A percentile compares a stretch with the other conserved stretches of the same genome.
These are phyloP conservation scores for Ferdinandea cuprea DNA, from an alignment of 2,888 invertebrate genomes.

Conservation along the genomic window DNA sequence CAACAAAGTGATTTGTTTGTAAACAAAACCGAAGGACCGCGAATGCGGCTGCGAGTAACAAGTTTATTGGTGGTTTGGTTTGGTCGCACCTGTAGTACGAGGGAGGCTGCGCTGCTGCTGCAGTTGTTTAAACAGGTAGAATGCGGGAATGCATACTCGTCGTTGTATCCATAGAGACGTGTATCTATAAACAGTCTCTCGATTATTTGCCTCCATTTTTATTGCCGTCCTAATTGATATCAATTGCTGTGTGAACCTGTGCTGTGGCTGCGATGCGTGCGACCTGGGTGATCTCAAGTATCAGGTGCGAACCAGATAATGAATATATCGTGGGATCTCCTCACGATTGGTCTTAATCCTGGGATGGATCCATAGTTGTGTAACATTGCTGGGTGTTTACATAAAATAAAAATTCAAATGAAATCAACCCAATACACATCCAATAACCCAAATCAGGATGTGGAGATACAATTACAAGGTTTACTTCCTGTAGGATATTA, in stretches of 20 bases:
- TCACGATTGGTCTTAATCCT: constrained; percentile 16
- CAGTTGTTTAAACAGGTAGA: constrained; percentile 71
- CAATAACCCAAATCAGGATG: constrained; percentile 30
- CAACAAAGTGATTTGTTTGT: constrained; percentile 75
- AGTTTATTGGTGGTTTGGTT: constrained; percentile 65
- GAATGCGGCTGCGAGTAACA: constrained; percentile 61
- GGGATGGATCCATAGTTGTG: constrained; percentile 8
- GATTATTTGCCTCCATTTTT: constrained; percentile 74
- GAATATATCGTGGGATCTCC: constrained; percentile 61
- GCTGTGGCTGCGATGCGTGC: constrained; percentile 67
- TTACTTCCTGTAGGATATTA: constrained; percentile 43
- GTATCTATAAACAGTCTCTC: constrained; percentile 64
- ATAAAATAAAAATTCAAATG: constrained; percentile 36
- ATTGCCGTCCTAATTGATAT: constrained; percentile 73
- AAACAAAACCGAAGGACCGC: constrained; percentile 66
- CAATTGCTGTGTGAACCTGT: constrained; percentile 74
- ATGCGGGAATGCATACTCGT: not conserved
- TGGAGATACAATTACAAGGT: constrained; percentile 48
- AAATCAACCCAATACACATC: constrained; percentile 43
- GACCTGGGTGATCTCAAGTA: constrained; percentile 71
- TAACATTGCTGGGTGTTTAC: constrained; percentile 5
- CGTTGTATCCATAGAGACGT: constrained; percentile 8
- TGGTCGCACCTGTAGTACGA: constrained; percentile 59
- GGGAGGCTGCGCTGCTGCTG: constrained; percentile 37
- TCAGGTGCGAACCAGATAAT: constrained; percentile 70